Base-by-base conservation (phyloP, 1,140 invertebrate species). In the Nixonia krombeini region DNA sequence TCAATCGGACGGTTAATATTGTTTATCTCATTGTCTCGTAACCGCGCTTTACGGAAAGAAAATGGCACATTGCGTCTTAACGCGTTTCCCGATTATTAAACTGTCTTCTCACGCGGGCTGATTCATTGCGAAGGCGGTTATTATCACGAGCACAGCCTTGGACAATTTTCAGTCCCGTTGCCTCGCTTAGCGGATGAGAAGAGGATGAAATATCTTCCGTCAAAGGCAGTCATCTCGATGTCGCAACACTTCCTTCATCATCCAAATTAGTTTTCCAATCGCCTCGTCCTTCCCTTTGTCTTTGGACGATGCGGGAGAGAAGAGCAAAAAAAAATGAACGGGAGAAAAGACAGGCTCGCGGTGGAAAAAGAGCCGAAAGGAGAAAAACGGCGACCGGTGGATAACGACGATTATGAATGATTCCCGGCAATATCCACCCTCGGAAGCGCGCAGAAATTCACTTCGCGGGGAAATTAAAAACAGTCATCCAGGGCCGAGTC, bases 381-480 rank as follows among this genome's bases (percentile, higher is more conserved):
- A 31, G 44, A 37, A 33, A 49, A 41, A 51, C 47, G 47, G 33
- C 52, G 57, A 44, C 46, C 56, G 45, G 47, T 45, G 7, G 37
- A 15, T 42, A 63, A 44, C 65, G 65, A 53, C 53, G 79, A 83
- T 83, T 83, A 84, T 85, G 80, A 84, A 73, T 85, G 81, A 85
- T 85, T 82, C 78, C 70, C 66, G 72, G 81, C 80, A 84, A 84
- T 84, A 85, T 84, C 78, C 77, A 82, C 82, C 83, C 83, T 72
- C 72, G 59, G 55, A 67, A 67, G 73, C 63, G 57, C 57, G 47
- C 66, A 76, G 76, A 84, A 84, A 84, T 85, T 85, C 81, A 84
- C 81, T 84, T 80, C 72, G 70, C 78, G 69, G 79, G 80, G 82
- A 84, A 85, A 84, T 85, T 84, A 85, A 84, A 85, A 85, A 84